These are phyloP conservation scores for Hippocampus zosterae DNA, from an alignment of 2,113 vertebrate species.

Conservation along the genomic window DNA sequence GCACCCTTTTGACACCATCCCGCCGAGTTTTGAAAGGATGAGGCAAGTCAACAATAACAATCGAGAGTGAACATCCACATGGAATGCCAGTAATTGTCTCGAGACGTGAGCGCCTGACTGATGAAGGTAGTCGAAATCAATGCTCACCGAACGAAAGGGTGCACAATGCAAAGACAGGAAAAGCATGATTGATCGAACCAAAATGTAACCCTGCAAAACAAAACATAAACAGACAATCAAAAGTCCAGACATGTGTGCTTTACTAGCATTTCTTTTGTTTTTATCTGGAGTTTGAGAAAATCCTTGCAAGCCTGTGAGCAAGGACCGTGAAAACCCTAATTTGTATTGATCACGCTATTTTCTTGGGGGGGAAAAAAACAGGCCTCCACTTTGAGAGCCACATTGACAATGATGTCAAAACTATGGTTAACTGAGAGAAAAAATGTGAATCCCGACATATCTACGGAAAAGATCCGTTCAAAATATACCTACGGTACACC, in stretches of 20 bases:
- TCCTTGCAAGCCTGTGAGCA: background rate
- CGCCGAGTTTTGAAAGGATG: background rate
- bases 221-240: background rate
- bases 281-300: background rate
- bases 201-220: background rate
- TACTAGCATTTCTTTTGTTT: background rate
- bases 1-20: background rate
- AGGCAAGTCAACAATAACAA: background rate
- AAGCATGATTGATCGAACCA: background rate
- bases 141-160: background rate
- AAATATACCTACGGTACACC: background rate
- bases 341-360: background rate
- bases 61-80: background rate
- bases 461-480: background rate
- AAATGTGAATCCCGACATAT: background rate
- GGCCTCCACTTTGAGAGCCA: background rate
- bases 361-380: background rate
- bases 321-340: background rate
- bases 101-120: background rate
- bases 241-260: background rate
- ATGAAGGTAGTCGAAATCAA: conserved; percentile 3
- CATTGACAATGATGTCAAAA: conserved; percentile 2
- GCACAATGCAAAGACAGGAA: conserved; percentile 4
- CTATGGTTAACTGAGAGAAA: background rate
- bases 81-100: background rate